Conservation (phyloP, 1,140 invertebrate species). For the Eumaeus atala region DNA sequence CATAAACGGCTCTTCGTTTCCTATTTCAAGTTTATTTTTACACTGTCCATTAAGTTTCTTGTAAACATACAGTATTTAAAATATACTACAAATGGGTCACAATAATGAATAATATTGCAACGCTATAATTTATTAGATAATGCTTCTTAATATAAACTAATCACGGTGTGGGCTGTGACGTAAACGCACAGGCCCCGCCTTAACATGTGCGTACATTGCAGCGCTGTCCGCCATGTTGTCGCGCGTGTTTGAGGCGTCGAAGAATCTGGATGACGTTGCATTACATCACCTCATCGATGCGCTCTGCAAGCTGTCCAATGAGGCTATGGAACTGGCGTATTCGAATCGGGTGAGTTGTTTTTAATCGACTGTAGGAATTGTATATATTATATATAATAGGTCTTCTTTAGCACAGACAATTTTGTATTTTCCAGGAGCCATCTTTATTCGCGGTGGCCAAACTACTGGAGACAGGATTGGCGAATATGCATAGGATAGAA, state of each 20-base stretch:
- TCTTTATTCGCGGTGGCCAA: constrained; percentile 98
- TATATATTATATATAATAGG: too few species aligned
- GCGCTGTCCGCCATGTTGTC: constrained; percentile 94
- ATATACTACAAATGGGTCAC: too few species aligned
- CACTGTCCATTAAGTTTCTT: too few species aligned
- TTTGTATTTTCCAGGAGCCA: constrained; percentile 82
- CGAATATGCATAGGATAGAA: constrained; percentile 94
- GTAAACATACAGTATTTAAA: too few species aligned
- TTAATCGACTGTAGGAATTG: not conserved
- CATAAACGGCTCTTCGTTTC: too few species aligned
- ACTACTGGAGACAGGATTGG: constrained; percentile 95
- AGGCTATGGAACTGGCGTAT: constrained; percentile 98
- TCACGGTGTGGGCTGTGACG: too few species aligned
- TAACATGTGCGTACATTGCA: constrained; percentile 22
- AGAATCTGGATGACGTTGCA: constrained; percentile 94
- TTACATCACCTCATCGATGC: constrained; percentile 98
- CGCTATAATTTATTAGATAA: too few species aligned
- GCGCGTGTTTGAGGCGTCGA: constrained; percentile 94
- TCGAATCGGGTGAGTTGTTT: constrained; percentile 85
- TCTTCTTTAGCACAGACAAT: not conserved
- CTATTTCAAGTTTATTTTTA: too few species aligned
- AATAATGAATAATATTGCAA: too few species aligned
- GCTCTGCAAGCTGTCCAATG: constrained; percentile 95
- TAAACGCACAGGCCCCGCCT: too few species aligned
- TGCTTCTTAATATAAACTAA: too few species aligned